Base-by-base conservation (phyloP, 2,797 vertebrate genomes). In the Tokudaia muenninki region DNA sequence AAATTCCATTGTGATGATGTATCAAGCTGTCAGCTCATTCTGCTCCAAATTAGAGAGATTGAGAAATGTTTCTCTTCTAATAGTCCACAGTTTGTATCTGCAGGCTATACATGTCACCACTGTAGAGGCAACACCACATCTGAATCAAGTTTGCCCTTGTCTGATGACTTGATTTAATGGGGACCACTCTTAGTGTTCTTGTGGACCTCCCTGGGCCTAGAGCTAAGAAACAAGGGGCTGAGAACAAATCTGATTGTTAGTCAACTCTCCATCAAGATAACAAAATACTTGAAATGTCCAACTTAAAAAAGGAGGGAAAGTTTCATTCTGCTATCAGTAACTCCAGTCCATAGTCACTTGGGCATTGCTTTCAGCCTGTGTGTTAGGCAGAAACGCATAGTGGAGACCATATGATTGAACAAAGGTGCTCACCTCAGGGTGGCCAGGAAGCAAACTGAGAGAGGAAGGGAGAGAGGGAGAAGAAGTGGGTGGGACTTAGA, bases 11-110 rank as follows among this genome's bases (percentile, higher is more conserved):
- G 34, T 95, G 83, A 92, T 93, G 80, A 89, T 94, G 94, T 94
- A 94, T 95, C 81, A 97, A 95, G 81, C 74, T 97, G 84, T 84
- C 90, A 93, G 90, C 52, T 94, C 82, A 81, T 91, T 93, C 92
- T 88, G 50, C 78, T 92, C 67, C 95, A 93, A 94, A 92, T 93
- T 92, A 92, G 87, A 95, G 89, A 97, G 65, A 83, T 34, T 61
- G 91, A 86, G 87, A 86, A 95, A 92, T 29, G 50, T 92, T 94
- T 92, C 47, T 77, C 34, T 17, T 81, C 57, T 59, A 57, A 75
- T 65, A 72, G 79, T 86, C 55, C 4, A 78, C 44, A 44, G n/a
- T 79, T 87, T 22, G 24, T 17, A 31, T 65, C 55, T 94, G 81
- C 47, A 90, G 70, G 37, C 84, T 90, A 65, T 44, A 59, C 31